These are phyloP conservation scores for Leptinotarsa lineolata DNA, from an alignment of 1,140 invertebrate genomes.

Conservation along the genomic window DNA sequence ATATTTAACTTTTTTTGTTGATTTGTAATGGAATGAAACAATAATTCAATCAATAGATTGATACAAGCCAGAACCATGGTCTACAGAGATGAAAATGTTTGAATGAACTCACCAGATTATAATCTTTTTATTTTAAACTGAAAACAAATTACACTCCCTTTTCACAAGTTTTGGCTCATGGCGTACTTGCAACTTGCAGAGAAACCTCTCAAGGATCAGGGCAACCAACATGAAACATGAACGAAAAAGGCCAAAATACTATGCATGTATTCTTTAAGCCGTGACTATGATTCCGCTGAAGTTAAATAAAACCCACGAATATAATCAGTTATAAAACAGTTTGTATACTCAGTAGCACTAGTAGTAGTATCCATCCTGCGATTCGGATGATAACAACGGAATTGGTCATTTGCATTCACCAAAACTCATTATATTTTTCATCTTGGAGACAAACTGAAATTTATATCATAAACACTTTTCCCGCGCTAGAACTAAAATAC, in stretches of 20 bases:
- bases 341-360: too few relatives aligned
- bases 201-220: constrained; percentile 16
- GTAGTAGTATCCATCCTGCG: too few relatives aligned
- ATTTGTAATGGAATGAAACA: background rate
- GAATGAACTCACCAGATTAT: constrained; percentile 9
- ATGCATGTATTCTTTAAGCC: background rate
- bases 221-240: constrained; percentile 29
- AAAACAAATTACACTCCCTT: constrained; percentile 53
- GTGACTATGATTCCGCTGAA: background rate
- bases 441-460: too few relatives aligned
- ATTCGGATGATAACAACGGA: too few relatives aligned
- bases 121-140: constrained; percentile 35
- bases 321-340: too few relatives aligned
- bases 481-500: too few relatives aligned
- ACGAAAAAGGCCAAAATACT: background rate
- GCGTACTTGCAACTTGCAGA: constrained; percentile 40
- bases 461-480: too few relatives aligned
- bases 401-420: too few relatives aligned
- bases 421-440: too few relatives aligned
- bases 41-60: too few relatives aligned
- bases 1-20: background rate
- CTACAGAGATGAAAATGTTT: too few relatives aligned
- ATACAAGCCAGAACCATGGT: too few relatives aligned
- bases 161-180: constrained; percentile 50
- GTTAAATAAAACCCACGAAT: background rate